A percentile compares a stretch with the other conserved stretches of the same genome.
Conservation (phyloP, 2,888 invertebrate genomes). For the Drosophila nigritarsus region DNA sequence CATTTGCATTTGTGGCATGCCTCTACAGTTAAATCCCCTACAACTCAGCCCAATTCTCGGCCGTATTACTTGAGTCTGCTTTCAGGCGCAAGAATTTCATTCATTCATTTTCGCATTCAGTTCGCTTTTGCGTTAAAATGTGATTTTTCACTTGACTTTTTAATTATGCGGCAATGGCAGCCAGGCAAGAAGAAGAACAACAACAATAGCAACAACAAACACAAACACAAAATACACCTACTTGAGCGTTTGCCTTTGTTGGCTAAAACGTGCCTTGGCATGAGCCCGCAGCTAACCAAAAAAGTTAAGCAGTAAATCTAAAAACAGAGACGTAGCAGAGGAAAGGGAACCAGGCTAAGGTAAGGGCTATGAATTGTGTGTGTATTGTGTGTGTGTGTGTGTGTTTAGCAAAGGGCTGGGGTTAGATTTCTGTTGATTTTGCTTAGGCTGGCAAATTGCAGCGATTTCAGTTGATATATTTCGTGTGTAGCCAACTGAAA, state of each 20-base stretch:
- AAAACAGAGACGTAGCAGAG: constrained; percentile 39
- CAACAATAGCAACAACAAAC: constrained; percentile 16
- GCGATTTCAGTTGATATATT: constrained; percentile 56
- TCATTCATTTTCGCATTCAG: constrained; percentile 65
- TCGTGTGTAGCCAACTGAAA: constrained; percentile 36
- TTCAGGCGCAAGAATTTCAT: constrained; percentile 78
- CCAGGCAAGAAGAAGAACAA: constrained; percentile 18
- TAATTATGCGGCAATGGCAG: constrained; percentile 74
- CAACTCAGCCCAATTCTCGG: neutral
- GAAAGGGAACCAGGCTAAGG: too few species aligned
- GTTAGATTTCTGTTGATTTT: constrained; percentile 45
- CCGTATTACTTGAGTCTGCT: constrained; percentile 73
- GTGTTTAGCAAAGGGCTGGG: constrained; percentile 4
- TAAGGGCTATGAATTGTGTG: constrained; percentile 4
- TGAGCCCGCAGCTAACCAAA: constrained; percentile 56
- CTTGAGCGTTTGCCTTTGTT: constrained; percentile 66
- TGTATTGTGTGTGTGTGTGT: constrained; percentile 11
- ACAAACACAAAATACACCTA: constrained; percentile 69
- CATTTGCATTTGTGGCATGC: constrained; percentile 72
- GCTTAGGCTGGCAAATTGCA: constrained; percentile 53
- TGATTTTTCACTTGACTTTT: constrained; percentile 82
- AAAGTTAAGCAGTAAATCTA: constrained; percentile 77
- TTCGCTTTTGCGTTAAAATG: constrained; percentile 71
- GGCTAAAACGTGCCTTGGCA: constrained; percentile 44
- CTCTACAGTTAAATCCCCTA: constrained; percentile 19